Conservation (phyloP, 1,140 invertebrate species). For the Hirudo medicinalis region DNA sequence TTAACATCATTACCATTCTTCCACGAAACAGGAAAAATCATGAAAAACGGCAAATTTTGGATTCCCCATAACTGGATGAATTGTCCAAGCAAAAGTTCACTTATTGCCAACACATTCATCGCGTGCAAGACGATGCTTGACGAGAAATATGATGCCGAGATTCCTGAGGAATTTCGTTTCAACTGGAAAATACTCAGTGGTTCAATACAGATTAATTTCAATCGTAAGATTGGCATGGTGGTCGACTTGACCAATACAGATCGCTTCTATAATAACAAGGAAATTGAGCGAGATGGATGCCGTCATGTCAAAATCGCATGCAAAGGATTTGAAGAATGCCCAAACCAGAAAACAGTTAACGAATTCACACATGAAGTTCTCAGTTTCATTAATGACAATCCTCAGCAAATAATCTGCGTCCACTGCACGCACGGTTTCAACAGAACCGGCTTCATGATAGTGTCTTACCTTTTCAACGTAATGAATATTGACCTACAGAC, state of each 20-base stretch:
- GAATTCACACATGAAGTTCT: background rate
- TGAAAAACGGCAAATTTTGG: no score
- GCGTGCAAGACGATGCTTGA: background rate
- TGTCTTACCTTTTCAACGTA: conserved; percentile 73
- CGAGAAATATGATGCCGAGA: background rate
- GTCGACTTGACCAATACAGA: conserved; percentile 89
- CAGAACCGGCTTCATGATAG: conserved; percentile 82
- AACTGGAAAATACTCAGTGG: background rate
- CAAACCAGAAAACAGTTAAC: background rate
- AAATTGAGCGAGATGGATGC: conserved; percentile 46
- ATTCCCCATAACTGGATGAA: conserved; percentile 1
- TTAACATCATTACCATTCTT: no score
- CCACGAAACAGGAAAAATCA: no score
- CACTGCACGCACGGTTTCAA: conserved; percentile 99
- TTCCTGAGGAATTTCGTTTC: background rate
- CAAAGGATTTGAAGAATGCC: conserved; percentile 53
- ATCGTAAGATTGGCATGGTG: conserved; percentile 63
- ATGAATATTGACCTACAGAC: conserved; percentile 40
- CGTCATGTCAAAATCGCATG: conserved; percentile 75
- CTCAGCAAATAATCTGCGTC: conserved; percentile 47
- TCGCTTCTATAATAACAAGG: conserved; percentile 72
- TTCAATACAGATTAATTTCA: background rate
- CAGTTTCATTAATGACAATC: background rate
- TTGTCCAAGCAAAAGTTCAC: background rate
- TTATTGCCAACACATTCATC: background rate